Evolutionary conservation across 2,113 vertebrate genomes (phyloP), one percentile per base, ranked within the genome.

Genomic region (Strigops habroptila): DNA sequence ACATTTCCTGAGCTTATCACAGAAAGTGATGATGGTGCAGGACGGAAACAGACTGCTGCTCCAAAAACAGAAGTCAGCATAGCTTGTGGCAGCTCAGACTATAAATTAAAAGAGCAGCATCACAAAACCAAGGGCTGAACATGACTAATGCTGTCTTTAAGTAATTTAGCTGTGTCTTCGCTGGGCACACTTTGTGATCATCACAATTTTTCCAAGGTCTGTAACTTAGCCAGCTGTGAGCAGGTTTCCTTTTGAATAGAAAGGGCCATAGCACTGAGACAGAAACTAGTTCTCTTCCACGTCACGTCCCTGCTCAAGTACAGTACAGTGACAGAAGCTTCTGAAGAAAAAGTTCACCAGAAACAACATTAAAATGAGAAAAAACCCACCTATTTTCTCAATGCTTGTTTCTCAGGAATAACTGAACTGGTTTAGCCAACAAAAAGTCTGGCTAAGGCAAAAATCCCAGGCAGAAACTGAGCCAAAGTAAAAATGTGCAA

Each of bases 341-440:
- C 82, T 7, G 8, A 76, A 91, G 51, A 92, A 89, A 89, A 31
- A 82, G 27, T 6, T 85, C 57, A 79, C 12, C 2, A 6, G 35
- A 92, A 95, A 81, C 13, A 16, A 77, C 24, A 69, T 7, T 7
- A 53, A 86, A 86, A 78, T 12, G 6, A 63, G 6, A 39, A 63
- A 79, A 51, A 69, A 1, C 0, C 0, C 1, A 1, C 8, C 14
- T 30, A 31, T 49, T 60, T 77, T 71, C 37, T 88, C 88, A 79
- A 33, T 25, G 18, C 17, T 48, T 41, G 15, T 55, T 89, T 91
- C 73, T 94, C 53, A 86, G 59, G 37, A 97, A 94, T 2, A 86
- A 64, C 19, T 90, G 46, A 86, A 25, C 23, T 51, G 39, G 33
- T 78, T 67, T 17, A 88, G 33, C 18, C 33, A 79, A 68, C 57